Evolutionary conservation across 2,113 vertebrate genomes (phyloP), one percentile per base, ranked within the genome.

Genomic region (Vulpes lagopus): DNA sequence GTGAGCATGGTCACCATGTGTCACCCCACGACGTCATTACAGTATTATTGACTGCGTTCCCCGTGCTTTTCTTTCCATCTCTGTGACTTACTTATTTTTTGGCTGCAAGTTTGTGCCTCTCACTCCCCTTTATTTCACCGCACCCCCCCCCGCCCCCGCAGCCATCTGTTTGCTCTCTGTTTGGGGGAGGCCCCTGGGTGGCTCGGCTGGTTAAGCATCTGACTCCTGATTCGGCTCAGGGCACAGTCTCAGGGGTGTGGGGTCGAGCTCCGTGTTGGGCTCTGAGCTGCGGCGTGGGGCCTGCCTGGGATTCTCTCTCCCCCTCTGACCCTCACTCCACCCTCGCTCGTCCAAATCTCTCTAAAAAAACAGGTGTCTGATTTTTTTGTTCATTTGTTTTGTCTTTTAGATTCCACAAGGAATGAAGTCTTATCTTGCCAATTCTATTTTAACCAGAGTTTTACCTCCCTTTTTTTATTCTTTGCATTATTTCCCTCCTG

Each of bases 401-500:
- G 38, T 74, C 15, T 78, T 78, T 78, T 78, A 51, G 74, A 30
- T 17, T 51, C 14, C 43, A 78, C 74, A 51, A 51, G 11, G 51
- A 51, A 76, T 76, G 38, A 76, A 76, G 30, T 51, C 43, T 17
- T 78, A 43, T 30, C 74, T 78, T 0, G 17, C 74, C 74, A 10
- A 51, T 78, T 14, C 15, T 17, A 27, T 78, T 94, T 80, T 51
- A 38, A 9, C 12, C 7, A 93, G 67, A 43, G 1, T 83, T 95
- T n/a, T 55, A 83, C 12, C 30, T 89, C 14, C 11, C 49, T 35
- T 59, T 94, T 51, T 51, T 80, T 32, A 88, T 84, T 78, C 30
- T 73, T 96, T 78, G 51, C 16, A 55, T 79, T 76, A 23, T 86
- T 92, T 82, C 62, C 74, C 59, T 93, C 60, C 92, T 84, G 30